Evolutionary conservation across 1,140 invertebrate species (phyloP), one percentile per base, ranked within the genome.

Genomic region (Dysdera silvatica): DNA sequence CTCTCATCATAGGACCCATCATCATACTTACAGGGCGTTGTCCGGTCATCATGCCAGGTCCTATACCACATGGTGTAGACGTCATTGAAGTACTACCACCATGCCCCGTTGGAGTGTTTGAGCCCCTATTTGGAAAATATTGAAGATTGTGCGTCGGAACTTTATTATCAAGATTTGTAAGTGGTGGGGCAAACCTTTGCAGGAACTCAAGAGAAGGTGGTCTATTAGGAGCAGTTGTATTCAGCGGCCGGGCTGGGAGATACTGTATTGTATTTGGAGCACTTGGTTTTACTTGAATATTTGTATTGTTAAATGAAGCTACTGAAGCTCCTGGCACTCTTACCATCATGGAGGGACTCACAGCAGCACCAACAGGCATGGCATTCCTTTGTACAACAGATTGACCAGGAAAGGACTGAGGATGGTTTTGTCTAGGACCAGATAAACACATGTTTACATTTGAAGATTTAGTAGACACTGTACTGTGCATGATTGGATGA

Each of bases 181-280:
- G 68, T 47, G 74, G 74, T 41, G 74, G 66, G 55, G 89, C 85
- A 71, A 89, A 92, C 52, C 90, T 82, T 70, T 91, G 91, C 61
- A 96, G 80, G 76, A 95, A 95, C 64, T 96, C 92, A 49, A 96
- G 78, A 73, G 89, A 92, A 6, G 91, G 91, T 1, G 89, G 88
- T n/a, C 86, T 85, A 53, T 88, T 80, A 8, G 84, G 80, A 68
- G 60, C 59, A 52, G 68, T 65, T 47, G 53, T 32, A 41, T 51
- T 60, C 47, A 63, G 70, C 43, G 80, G 67, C 80, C 90, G 82
- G 35, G 91, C 90, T 26, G 94, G 94, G 73, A 97, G 83, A 80
- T 98, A 98, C 78, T 97, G 94, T 71, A 98, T 97, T 14, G 94
- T 97, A 75, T 97, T 97, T 0, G 94, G 94, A 2, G 93, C 93